Base-by-base conservation (phyloP, 2,797 vertebrate species). In the Brachyalestes nurse region DNA sequence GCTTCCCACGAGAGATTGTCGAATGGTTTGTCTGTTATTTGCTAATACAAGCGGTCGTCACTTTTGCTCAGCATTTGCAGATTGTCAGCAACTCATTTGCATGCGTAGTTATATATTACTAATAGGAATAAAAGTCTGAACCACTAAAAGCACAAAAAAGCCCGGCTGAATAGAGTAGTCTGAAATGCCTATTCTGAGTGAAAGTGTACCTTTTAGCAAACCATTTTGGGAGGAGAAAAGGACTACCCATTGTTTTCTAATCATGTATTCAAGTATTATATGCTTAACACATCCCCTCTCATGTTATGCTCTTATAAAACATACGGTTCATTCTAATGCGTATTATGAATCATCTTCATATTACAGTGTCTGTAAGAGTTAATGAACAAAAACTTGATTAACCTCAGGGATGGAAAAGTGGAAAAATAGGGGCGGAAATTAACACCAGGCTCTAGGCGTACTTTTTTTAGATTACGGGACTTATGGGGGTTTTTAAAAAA, bases 11-110 rank as follows among this genome's bases (percentile, higher is more conserved):
- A 17, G 16, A 14, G 69, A 38, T 19, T 40, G 70, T 25, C 21
- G 34, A 17, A 28, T 69, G 45, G 51, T 69, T n/a, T 42, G 42
- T 2, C 38, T 51, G 16, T 40, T 74, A 45, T 73, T 82, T 47
- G 78, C 78, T 57, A 49, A 34, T 38, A 9, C 7, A 21, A 75
- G 62, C 17, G 16, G 60, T 57, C n/a, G 51, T 73, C 12, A 17
- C 14, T 7, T 16, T 14, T 34, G 28, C 1, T 64, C 38, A 17
- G 34, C 16, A 5, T 38, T 38, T 17, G 25, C 28, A 64, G 25
- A 34, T 1, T 17, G 25, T 2, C 16, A 40, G 62, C 0, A 21
- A 64, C 28, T 38, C 62, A 40, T 17, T 64, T 64, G 5, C 14
- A 64, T 45, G 42, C 42, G 10, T 9, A 45, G 42, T 45, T 45